Evolutionary conservation across 2,888 invertebrate species (phyloP).

Genomic region (Ennomos erosarius): DNA sequence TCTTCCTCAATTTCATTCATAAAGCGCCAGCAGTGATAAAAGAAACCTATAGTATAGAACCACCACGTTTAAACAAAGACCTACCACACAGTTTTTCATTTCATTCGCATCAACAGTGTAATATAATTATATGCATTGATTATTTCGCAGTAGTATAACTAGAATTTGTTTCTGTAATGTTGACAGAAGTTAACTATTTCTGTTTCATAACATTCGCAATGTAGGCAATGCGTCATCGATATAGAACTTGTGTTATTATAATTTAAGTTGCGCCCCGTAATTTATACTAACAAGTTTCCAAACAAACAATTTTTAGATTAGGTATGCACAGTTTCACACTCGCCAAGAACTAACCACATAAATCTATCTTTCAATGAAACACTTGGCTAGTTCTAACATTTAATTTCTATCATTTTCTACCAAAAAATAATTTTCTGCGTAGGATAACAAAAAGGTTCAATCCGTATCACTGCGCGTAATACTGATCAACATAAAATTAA

Average conservation of each 20-base stretch:
- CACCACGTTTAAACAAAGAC: too few species aligned
- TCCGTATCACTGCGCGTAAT: constrained; percentile 55
- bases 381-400: constrained; percentile 39
- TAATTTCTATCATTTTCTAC: constrained; percentile 42
- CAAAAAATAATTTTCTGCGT: constrained; percentile 47
- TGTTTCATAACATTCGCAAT: constrained; percentile 43
- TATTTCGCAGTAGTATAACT: constrained; percentile 15
- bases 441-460: constrained; percentile 35
- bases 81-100: not conserved
- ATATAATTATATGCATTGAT: constrained; percentile 8
- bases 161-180: constrained; percentile 14
- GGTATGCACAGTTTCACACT: too few species aligned
- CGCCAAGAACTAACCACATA: too few species aligned
- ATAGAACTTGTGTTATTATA: constrained; percentile 10
- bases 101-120: constrained; percentile 15
- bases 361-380: constrained; percentile 37
- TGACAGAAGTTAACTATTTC: constrained; percentile 23
- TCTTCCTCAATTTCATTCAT: too few species aligned
- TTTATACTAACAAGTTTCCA: constrained; percentile 17
- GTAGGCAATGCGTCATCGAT: constrained; percentile 38
- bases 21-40: too few species aligned
- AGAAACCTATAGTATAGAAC: too few species aligned
- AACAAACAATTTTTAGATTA: constrained; percentile 3
- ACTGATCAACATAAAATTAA: constrained; percentile 61
- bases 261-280: too few species aligned